Base-by-base conservation (phyloP, 2,888 invertebrate species). In the Dasysyrphus tricinctus region DNA sequence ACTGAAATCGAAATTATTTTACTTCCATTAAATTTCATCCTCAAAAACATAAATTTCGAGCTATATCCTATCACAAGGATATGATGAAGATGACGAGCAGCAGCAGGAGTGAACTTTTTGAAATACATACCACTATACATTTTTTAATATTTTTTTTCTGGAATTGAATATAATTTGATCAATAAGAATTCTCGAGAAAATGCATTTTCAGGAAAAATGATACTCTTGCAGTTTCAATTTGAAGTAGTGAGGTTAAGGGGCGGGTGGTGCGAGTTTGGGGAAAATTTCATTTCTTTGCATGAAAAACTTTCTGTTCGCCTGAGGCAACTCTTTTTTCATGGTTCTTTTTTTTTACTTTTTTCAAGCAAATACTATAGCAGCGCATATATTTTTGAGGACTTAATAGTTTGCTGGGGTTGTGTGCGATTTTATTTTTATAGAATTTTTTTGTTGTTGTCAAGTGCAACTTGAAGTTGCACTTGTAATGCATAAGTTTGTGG, bases 131-230 rank as follows among this genome's bases (percentile, higher is more conserved):
- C 49, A 5, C 14, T 42, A 2, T 42, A 42, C 5, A 51, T 2
- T 37, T 12, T 19, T 59, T 59, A 6, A 49, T 4, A 3, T 34
- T 16, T 39, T 1, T 24, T 69, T 69, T 69, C 39, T 51, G 5
- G 61, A 54, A 75, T 75, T 69, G 42, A 69, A 47, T 75, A 69
- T 75, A 70, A 70, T 69, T 80, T 29, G 44, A 69, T 75, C 59
- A 69, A 69, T 75, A 80, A 75, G 67, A 80, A 39, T 42, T 19
- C 16, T 11, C 19, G 42, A 74, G 65, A 54, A 56, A 59, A 42
- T 76, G 42, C 56, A 57, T 56, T 76, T 56, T 65, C 19, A 14
- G 19, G 3, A 24, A 34, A 44, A 75, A 56, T 34, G 56, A 78
- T 78, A 70, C 49, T 59, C 49, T 59, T 51, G 49, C 24, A 32